A percentile compares a stretch with the other conserved stretches of the same genome.
Conservation (phyloP, 2,888 invertebrate species). For the Cecidostiba fungosa region DNA sequence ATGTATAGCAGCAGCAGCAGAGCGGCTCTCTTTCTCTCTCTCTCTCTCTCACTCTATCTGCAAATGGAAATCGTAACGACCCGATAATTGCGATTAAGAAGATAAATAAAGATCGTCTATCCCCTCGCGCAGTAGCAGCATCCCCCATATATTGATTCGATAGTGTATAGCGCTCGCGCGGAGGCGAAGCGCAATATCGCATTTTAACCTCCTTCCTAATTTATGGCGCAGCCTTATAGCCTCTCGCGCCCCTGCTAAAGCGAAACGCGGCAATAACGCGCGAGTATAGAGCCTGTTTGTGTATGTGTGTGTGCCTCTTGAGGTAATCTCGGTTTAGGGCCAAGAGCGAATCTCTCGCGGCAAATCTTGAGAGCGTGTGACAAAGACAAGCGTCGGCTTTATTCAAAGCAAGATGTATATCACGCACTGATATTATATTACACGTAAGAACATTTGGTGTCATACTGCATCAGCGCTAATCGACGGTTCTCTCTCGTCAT, state of each 20-base stretch:
- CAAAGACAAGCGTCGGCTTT: constrained; percentile 43
- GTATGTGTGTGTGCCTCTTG: neutral
- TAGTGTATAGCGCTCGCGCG: neutral
- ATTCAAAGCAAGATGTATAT: constrained; percentile 43
- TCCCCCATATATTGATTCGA: constrained; percentile 42
- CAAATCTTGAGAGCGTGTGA: constrained; percentile 60
- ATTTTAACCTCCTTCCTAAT: constrained; percentile 64
- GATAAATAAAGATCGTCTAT: constrained; percentile 58
- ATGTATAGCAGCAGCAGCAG: neutral
- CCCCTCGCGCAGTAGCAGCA: neutral
- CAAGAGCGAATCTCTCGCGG: constrained; percentile 62
- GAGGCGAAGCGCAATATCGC: constrained; percentile 67
- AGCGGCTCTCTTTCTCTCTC: neutral
- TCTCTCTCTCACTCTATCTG: constrained; percentile 13
- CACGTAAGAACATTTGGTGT: constrained; percentile 23
- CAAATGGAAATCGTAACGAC: constrained; percentile 58
- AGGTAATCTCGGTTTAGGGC: constrained; percentile 69
- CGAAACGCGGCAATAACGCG: constrained; percentile 71
- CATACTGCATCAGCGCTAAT: constrained; percentile 54
- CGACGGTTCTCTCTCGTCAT: constrained; percentile 31
- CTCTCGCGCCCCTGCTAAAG: constrained; percentile 63
- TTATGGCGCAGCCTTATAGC: constrained; percentile 65
- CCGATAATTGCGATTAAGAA: constrained; percentile 59
- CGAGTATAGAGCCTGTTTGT: constrained; percentile 59
- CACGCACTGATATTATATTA: neutral